Percentiles rank a stretch among this genome's conserved stretches.
phyloP scores from a whole-genome alignment of 2,113 vertebrate genomes.

The Sakesphorus luctuosus region DNA sequence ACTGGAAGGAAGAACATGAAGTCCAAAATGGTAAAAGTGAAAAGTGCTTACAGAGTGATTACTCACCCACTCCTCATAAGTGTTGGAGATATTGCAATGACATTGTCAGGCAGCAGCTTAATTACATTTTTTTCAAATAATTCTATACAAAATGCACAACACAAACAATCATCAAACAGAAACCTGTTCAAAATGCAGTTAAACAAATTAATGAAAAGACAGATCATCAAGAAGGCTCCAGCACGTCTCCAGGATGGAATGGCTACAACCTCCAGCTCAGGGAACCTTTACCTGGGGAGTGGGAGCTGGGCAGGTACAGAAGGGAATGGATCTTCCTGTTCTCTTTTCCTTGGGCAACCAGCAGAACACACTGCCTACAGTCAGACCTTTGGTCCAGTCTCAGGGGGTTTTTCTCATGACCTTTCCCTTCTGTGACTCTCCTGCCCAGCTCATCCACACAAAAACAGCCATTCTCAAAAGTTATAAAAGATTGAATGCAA shows the following conservation, averaged over 20 bases:
- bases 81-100: background rate
- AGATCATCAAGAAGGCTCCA: background rate
- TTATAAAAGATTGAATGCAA: background rate
- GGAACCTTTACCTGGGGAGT: background rate
- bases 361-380: background rate
- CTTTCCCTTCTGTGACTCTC: background rate
- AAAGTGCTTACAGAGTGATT: background rate
- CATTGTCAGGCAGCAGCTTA: background rate
- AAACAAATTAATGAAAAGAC: background rate
- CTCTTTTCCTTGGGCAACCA: background rate
- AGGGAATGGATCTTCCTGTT: background rate
- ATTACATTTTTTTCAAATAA: background rate
- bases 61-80: background rate
- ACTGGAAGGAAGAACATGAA: background rate
- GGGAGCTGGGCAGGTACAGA: background rate
- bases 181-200: background rate
- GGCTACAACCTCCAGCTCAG: background rate
- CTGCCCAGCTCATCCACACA: background rate
- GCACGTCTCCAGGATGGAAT: accelerated
- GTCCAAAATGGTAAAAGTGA: background rate
- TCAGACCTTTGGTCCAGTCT: background rate
- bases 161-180: background rate
- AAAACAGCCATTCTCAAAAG: background rate
- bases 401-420: background rate
- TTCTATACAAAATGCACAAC: background rate